A percentile compares a stretch with the other conserved stretches of the same genome.
Conservation (phyloP, 1,140 invertebrate species). For the Drosophila albomicans region DNA sequence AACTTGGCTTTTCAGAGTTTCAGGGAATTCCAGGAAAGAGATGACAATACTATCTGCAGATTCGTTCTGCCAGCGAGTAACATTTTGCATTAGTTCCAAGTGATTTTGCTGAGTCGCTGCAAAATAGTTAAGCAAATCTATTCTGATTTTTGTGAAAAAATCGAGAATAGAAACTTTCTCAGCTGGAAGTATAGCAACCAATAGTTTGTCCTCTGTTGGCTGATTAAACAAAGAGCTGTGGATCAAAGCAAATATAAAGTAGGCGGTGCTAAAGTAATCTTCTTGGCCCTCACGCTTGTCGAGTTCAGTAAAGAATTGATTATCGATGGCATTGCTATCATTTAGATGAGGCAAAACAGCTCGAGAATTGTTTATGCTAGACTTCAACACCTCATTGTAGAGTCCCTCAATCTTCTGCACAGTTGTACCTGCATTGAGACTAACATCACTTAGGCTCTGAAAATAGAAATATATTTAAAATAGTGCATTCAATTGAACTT, state of each 20-base stretch:
- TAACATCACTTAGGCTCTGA: conserved; percentile 7
- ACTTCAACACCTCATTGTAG: conserved; percentile 55
- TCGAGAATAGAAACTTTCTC: conserved; percentile 57
- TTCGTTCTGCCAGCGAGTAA: conserved; percentile 44
- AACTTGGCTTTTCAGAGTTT: conserved; percentile 33
- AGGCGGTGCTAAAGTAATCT: conserved; percentile 61
- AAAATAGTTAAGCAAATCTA: conserved; percentile 47
- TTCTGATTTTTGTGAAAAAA: conserved; percentile 43
- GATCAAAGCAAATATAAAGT: conserved; percentile 60
- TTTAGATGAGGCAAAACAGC: conserved; percentile 32
- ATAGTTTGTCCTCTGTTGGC: conserved; percentile 29
- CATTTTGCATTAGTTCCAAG: conserved; percentile 43
- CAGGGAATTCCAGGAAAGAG: conserved; percentile 53
- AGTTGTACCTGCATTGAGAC: neutral
- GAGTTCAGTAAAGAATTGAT: conserved; percentile 59
- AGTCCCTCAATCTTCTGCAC: conserved; percentile 51
- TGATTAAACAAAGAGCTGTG: conserved; percentile 45
- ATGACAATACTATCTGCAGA: conserved; percentile 36
- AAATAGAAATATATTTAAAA: neutral
- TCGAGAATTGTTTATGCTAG: conserved; percentile 44
- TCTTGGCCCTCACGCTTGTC: conserved; percentile 38
- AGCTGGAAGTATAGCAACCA: conserved; percentile 45
- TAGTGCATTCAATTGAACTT: neutral
- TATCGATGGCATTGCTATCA: conserved; percentile 52
- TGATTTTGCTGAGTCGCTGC: conserved; percentile 18